A percentile compares a stretch with the other conserved stretches of the same genome.
Evolutionary conservation across 2,797 vertebrate species (phyloP).

Genomic region (Pantherophis vulpinus): DNA sequence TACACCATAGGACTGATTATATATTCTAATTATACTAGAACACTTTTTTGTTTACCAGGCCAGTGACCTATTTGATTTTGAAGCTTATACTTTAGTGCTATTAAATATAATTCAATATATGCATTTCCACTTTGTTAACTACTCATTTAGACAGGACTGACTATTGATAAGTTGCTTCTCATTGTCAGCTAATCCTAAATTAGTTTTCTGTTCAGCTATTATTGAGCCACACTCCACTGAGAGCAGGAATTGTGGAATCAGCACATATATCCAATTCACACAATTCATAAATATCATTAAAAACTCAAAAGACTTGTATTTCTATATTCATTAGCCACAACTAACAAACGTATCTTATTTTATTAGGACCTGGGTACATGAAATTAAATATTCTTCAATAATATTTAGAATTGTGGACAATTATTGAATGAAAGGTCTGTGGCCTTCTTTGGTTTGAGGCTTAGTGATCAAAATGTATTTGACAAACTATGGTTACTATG

Average conservation of each 20-base stretch:
- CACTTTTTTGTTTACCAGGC: background rate
- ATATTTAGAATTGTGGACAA: background rate
- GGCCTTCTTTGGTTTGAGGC: background rate
- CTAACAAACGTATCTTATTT: background rate
- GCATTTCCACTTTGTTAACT: background rate
- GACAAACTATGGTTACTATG: background rate
- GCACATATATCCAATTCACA: background rate
- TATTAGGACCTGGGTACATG: background rate
- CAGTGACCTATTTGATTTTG: background rate
- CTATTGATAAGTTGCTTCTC: background rate
- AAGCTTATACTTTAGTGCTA: background rate
- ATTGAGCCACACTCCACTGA: background rate
- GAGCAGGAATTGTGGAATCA: background rate
- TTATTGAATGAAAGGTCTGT: background rate
- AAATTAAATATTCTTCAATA: background rate
- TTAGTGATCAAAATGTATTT: background rate
- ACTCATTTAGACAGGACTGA: background rate
- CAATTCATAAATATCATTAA: background rate
- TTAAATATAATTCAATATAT: background rate
- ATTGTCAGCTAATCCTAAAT: background rate
- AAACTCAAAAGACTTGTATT: background rate
- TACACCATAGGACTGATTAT: background rate
- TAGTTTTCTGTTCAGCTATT: background rate
- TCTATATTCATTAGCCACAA: background rate
- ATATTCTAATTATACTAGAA: background rate